Percentiles rank a stretch among this genome's conserved stretches.
phyloP scores from a whole-genome alignment of 2,888 invertebrate genomes.

The Lathronympha strigana region DNA sequence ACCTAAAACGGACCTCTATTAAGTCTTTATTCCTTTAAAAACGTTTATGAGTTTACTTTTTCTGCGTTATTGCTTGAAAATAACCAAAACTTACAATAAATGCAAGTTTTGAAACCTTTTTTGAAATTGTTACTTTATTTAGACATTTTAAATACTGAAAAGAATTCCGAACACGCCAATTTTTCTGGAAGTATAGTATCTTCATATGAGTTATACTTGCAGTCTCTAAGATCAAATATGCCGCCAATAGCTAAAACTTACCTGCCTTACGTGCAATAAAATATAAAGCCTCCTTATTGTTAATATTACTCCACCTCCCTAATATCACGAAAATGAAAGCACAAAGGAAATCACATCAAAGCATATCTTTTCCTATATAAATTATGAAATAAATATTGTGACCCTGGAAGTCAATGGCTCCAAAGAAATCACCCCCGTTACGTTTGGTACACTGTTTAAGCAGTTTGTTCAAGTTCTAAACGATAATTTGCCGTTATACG shows the following conservation, averaged over 20 bases:
- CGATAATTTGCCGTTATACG: background rate
- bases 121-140: too few species aligned
- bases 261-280: background rate
- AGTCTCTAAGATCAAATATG: background rate
- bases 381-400: background rate
- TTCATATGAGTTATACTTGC: background rate
- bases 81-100: too few species aligned
- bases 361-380: constrained; percentile 3
- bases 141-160: background rate
- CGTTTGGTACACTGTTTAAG: background rate
- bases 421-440: background rate
- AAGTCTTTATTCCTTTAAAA: too few species aligned
- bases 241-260: background rate
- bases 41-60: too few species aligned
- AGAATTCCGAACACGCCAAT: background rate
- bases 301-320: background rate
- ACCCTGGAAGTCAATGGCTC: background rate
- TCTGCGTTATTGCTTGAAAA: too few species aligned
- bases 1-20: too few species aligned
- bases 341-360: background rate
- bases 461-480: background rate
- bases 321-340: background rate
- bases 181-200: background rate
- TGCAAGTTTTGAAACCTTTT: too few species aligned
- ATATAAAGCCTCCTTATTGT: background rate